A percentile compares a stretch with the other conserved stretches of the same genome.
These are phyloP conservation scores for Allolobophora icterica DNA, from an alignment of 2,888 invertebrate species.

Conservation along the genomic window DNA sequence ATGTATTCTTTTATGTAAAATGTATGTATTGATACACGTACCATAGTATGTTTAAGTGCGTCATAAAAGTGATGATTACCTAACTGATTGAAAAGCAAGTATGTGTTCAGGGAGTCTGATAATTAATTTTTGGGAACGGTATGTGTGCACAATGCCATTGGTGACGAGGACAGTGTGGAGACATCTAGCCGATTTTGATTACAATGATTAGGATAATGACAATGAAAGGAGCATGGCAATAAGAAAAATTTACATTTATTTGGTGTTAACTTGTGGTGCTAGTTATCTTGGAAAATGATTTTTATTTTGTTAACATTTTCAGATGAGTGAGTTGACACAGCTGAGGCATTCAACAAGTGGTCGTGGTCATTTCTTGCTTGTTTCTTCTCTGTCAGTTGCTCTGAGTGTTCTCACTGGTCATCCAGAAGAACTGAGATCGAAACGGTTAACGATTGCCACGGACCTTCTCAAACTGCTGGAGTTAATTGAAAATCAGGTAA, in stretches of 20 bases:
- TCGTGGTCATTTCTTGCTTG: constrained; percentile 4
- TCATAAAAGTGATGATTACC: no score
- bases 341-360: constrained; percentile 1
- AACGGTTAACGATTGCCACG: not conserved
- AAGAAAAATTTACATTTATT: not conserved
- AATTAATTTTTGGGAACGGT: not conserved
- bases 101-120: not conserved
- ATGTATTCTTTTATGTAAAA: not conserved
- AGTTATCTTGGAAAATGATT: not conserved
- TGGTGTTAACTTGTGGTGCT: not conserved
- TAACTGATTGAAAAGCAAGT: no score
- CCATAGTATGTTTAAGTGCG: no score
- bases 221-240: not conserved
- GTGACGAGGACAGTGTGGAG: not conserved
- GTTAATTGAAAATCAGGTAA: constrained; percentile 2
- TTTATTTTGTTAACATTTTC: not conserved
- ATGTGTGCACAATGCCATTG: not conserved
- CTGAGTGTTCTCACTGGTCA: not conserved
- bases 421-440: not conserved
- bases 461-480: not conserved
- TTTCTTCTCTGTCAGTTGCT: not conserved
- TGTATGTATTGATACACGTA: not conserved
- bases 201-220: not conserved
- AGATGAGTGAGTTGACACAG: not conserved
- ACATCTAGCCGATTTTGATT: not conserved